Base-by-base conservation (phyloP, 2,113 vertebrate genomes). In the Ammodytes dubius region DNA sequence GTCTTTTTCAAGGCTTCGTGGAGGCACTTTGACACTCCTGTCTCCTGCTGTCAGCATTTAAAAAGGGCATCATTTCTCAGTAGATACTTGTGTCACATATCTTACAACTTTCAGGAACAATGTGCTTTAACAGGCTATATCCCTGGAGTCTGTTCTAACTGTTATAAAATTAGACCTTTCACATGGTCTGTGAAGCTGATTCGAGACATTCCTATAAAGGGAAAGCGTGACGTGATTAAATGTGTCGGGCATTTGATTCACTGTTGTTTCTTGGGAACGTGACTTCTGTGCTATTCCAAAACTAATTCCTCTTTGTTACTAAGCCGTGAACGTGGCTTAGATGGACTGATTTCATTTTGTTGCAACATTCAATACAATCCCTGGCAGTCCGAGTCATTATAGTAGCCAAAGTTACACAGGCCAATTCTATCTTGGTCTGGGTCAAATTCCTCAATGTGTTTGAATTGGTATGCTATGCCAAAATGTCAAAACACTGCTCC, bases 21-120 rank as follows among this genome's bases (percentile, higher is more conserved):
- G 39, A 19, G 27, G 11, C 67, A 40, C 47, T 49, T 14, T 54
- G 52, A 9, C 52, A 8, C 40, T 63, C 42, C 37, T 11, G 2
- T 60, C 13, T 42, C 35, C 42, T 58, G 14, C 7, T 59, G 37
- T 15, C 27, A 37, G 7, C 40, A 17, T 59, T n/a, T 37, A 56
- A 13, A 56, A 13, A 35, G 19, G 35, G 27, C 71, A 40, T 70
- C 53, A 66, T 37, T 60, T 60, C 67, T 64, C 17, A 68, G 63
- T 57, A 77, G 74, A n/a, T 67, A 19, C 12, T 79, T 39, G n/a
- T 59, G 46, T 58, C 42, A 52, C 64, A 52, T 57, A 40, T 43
- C n/a, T 74, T 9, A 10, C 43, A 37, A n/a, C 50, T 52, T 27
- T 35, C 27, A 49, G 49, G 4, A 7, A 71, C 67, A 8, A 14